Conservation (phyloP, 2,888 invertebrate genomes). For the Cantharis rustica region DNA sequence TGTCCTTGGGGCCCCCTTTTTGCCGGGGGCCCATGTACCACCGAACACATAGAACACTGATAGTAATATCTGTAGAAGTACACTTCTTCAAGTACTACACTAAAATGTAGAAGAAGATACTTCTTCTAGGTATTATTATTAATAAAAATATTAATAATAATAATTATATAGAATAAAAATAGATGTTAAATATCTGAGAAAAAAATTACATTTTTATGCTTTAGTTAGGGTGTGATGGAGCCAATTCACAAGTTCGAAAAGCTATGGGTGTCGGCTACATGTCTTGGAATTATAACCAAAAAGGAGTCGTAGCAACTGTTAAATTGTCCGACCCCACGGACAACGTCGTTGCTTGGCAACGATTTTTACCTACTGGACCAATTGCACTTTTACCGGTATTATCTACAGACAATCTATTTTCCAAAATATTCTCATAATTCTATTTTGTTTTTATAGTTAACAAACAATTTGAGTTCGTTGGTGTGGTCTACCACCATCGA, state of each 20-base stretch:
- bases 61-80: too few species aligned
- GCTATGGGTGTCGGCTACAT: slow-evolving; percentile 82
- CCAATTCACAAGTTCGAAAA: slow-evolving; percentile 83
- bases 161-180: too few species aligned
- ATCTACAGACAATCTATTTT: background rate
- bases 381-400: slow-evolving; percentile 85
- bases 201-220: background rate
- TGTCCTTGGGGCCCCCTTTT: too few species aligned
- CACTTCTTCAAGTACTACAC: too few species aligned
- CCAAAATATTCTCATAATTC: background rate
- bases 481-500: slow-evolving; percentile 88
- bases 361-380: slow-evolving; percentile 91
- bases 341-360: slow-evolving; percentile 94
- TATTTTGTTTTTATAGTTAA: slow-evolving; percentile 59
- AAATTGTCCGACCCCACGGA: slow-evolving; percentile 77
- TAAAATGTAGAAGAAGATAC: too few species aligned
- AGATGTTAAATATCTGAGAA: too few species aligned
- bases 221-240: slow-evolving; percentile 94
- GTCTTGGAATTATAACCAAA: slow-evolving; percentile 85
- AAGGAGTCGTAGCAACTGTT: slow-evolving; percentile 91
- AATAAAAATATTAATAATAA: too few species aligned
- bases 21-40: too few species aligned
- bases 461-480: slow-evolving; percentile 78
- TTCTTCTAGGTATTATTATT: too few species aligned
- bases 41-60: too few species aligned